These are phyloP conservation scores for Pagrus major DNA, from an alignment of 2,113 vertebrate species.

Conservation along the genomic window DNA sequence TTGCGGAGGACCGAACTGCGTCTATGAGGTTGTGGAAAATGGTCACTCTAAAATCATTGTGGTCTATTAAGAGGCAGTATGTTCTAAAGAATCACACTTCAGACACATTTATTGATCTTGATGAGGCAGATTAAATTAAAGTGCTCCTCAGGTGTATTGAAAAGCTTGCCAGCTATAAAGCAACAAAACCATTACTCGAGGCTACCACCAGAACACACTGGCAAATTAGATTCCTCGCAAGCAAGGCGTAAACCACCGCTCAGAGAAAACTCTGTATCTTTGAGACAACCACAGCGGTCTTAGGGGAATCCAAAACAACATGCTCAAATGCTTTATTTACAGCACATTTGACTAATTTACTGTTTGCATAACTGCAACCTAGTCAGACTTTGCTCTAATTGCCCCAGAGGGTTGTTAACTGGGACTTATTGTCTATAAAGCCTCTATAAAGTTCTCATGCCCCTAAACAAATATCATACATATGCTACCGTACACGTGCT, in stretches of 20 bases:
- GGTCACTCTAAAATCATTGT: slow-evolving; percentile 58
- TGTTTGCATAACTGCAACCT: slow-evolving; percentile 8
- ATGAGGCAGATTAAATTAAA: slow-evolving; percentile 77
- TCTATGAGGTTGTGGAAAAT: slow-evolving; percentile 45
- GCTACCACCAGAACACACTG: slow-evolving; percentile 35
- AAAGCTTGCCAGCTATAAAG: slow-evolving; percentile 70
- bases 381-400: slow-evolving; percentile 29
- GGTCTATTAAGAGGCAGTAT: slow-evolving; percentile 60
- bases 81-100: slow-evolving; percentile 68
- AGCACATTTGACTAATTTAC: slow-evolving; percentile 41
- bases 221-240: slow-evolving; percentile 67
- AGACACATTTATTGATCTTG: slow-evolving; percentile 75
- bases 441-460: background rate
- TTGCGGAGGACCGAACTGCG: background rate
- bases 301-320: slow-evolving; percentile 10
- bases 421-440: slow-evolving; percentile 36
- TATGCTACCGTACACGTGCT: background rate
- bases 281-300: slow-evolving; percentile 24
- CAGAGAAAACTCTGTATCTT: slow-evolving; percentile 37
- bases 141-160: slow-evolving; percentile 74
- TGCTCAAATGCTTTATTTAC: slow-evolving; percentile 38
- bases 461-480: background rate
- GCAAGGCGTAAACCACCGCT: slow-evolving; percentile 39
- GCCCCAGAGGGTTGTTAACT: slow-evolving; percentile 29
- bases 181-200: slow-evolving; percentile 56